A percentile compares a stretch with the other conserved stretches of the same genome.
Evolutionary conservation across 2,888 invertebrate species (phyloP).

Genomic region (Barypeithes pellucidus): DNA sequence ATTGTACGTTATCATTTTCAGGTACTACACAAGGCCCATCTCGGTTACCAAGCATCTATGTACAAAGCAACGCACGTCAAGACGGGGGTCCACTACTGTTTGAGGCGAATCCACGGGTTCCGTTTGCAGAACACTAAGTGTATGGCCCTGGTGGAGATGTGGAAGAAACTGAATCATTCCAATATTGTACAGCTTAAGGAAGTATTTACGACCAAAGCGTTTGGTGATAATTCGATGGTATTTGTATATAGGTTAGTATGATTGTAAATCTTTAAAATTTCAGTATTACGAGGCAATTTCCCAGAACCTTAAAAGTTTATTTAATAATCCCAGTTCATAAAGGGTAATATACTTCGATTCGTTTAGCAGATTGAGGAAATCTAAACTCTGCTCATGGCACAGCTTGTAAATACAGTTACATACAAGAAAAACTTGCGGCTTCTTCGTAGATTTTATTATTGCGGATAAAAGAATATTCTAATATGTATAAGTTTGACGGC

Average conservation of each 20-base stretch:
- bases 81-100: conserved; percentile 88
- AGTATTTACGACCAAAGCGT: conserved; percentile 95
- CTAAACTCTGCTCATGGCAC: too few species aligned
- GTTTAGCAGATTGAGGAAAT: too few species aligned
- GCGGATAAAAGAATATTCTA: too few species aligned
- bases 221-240: conserved; percentile 96
- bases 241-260: conserved; percentile 83
- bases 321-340: too few species aligned
- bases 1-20: conserved; percentile 4
- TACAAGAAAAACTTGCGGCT: too few species aligned
- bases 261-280: too few species aligned
- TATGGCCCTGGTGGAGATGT: conserved; percentile 89
- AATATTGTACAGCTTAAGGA: conserved; percentile 95
- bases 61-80: conserved; percentile 93
- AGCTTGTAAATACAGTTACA: too few species aligned
- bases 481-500: too few species aligned
- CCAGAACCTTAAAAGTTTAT: too few species aligned
- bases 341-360: too few species aligned
- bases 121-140: conserved; percentile 88
- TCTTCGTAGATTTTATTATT: too few species aligned
- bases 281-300: too few species aligned
- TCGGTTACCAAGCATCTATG: conserved; percentile 86
- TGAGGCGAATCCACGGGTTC: conserved; percentile 91
- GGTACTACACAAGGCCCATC: conserved; percentile 77
- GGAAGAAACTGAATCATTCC: conserved; percentile 96